A percentile compares a stretch with the other conserved stretches of the same genome.
phyloP scores from a whole-genome alignment of 2,113 vertebrate species.

The Noctilio leporinus region DNA sequence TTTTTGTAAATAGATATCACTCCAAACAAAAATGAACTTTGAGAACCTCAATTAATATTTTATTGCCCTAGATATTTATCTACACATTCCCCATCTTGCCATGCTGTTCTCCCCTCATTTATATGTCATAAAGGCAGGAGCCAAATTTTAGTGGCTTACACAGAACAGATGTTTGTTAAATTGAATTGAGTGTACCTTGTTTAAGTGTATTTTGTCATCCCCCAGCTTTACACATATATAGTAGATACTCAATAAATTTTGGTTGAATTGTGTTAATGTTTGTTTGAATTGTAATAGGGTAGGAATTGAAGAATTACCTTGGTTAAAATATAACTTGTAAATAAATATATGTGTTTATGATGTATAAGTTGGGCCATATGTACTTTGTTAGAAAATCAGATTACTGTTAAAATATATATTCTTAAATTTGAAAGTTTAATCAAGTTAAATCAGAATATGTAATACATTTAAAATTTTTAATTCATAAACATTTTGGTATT shows the following conservation, averaged over 20 bases:
- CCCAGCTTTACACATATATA: background rate
- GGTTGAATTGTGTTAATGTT: background rate
- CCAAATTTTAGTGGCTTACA: background rate
- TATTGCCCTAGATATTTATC: background rate
- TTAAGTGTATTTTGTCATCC: background rate
- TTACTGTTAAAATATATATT: background rate
- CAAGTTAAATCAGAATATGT: background rate
- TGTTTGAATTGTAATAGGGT: background rate
- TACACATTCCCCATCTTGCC: background rate
- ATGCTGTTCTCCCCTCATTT: background rate
- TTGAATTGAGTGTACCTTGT: background rate
- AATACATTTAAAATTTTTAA: background rate
- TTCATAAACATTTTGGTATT: slow-evolving; percentile 23
- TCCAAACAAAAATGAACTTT: slow-evolving; percentile 7
- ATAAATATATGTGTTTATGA: background rate
- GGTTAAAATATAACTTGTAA: background rate
- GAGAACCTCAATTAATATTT: background rate
- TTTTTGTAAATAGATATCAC: background rate
- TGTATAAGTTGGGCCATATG: background rate
- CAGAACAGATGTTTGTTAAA: background rate
- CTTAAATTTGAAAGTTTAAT: background rate
- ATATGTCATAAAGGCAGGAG: background rate
- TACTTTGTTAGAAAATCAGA: slow-evolving; percentile 21
- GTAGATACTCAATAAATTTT: background rate
- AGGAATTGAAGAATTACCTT: background rate